Evolutionary conservation across 2,888 invertebrate species (phyloP), one percentile per base, ranked within the genome.

Genomic region (Parnassius glacialis): DNA sequence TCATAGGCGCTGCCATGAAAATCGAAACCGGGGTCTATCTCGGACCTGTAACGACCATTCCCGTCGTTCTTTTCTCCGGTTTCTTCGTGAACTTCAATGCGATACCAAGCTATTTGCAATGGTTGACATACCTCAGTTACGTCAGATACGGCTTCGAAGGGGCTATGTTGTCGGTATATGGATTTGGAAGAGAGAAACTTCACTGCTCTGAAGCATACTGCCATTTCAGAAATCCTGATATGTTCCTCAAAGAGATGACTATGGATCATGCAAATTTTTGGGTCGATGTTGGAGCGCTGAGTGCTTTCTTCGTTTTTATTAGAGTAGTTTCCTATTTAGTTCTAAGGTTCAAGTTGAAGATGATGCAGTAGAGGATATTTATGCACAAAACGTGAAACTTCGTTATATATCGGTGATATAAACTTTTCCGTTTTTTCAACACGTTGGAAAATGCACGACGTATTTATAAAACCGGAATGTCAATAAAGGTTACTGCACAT

Each of bases 61-160:
- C 98, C 11, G 95, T 98, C 61, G 95, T 98, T 54, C 93, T 98
- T 43, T 98, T 98, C 90, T 97, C 97, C 44, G 98, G 98, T 9
- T 98, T 98, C 93, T 98, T 98, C 87, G 97, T 98, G 55, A 97
- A 96, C 82, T 95, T 98, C 83, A 95, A 96, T 81, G 97, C 97
- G 50, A 96, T 98, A 79, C 98, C 98, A 3, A 93, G 93, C 60
- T 98, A 98, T 81, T 91, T 98, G 57, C 95, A 95, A 74, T 97
- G 98, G 96, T 90, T 98, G 20, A 95, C 97, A 2, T 98, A 98
- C 82, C 92, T 96, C 42, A 98, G 97, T 72, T 98, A 97, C 84
- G 95, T 98, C 58, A 70, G 90, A 13, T 98, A 98, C 79, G 96
- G 97, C 44, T 98, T 98, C 85, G 98, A 98, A 88, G 98, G 98